Percentiles rank a stretch among this genome's conserved stretches.
These are phyloP conservation scores for Syritta pipiens DNA, from an alignment of 2,888 invertebrate genomes.

Conservation along the genomic window DNA sequence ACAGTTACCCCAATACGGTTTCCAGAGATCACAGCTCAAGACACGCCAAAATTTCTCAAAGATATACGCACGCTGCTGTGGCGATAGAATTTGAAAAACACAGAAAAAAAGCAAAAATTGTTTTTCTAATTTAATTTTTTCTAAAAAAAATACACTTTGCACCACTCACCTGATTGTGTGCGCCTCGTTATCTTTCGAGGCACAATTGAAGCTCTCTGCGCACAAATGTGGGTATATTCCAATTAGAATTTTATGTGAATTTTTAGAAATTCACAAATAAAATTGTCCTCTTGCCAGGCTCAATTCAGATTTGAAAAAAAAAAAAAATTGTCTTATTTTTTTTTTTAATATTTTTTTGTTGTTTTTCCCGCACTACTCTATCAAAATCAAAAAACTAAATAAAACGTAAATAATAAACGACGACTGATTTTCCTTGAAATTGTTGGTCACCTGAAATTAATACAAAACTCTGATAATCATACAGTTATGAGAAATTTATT, in stretches of 20 bases:
- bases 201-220: background rate
- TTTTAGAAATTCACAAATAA: slow-evolving; percentile 38
- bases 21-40: slow-evolving; percentile 8
- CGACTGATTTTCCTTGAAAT: slow-evolving; percentile 63
- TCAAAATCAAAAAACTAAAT: slow-evolving; percentile 41
- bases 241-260: slow-evolving; percentile 39
- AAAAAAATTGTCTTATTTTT: slow-evolving; percentile 7
- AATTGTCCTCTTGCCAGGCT: slow-evolving; percentile 22
- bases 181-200: slow-evolving; percentile 14
- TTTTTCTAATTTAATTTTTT: no score
- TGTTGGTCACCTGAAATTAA: slow-evolving; percentile 63
- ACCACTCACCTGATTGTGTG: slow-evolving; percentile 54
- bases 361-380: slow-evolving; percentile 43
- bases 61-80: background rate
- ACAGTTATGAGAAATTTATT: slow-evolving; percentile 17
- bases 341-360: background rate
- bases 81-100: background rate
- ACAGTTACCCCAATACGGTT: slow-evolving; percentile 44
- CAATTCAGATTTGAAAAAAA: slow-evolving; percentile 16
- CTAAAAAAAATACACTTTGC: slow-evolving; percentile 17
- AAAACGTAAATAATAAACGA: slow-evolving; percentile 55
- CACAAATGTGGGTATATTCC: slow-evolving; percentile 31
- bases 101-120: background rate
- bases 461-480: slow-evolving; percentile 26
- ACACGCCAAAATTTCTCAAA: no score